Conservation (phyloP, 2,888 invertebrate species). For the Eustalomyia histrio region DNA sequence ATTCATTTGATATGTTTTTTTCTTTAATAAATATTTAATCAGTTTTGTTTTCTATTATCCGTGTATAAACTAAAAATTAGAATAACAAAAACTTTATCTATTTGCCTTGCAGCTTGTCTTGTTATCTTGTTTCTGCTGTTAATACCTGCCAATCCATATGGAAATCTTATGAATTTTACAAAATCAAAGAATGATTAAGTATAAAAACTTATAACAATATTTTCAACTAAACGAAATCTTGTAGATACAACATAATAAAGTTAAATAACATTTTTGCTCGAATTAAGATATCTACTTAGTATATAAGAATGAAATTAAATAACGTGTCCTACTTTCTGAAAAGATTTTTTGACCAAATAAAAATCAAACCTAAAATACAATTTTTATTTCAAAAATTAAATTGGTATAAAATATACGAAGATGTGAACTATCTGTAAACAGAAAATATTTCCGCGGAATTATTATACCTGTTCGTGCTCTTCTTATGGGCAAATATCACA, state of each 20-base stretch:
- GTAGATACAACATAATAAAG: constrained; percentile 9
- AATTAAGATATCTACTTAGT: background rate
- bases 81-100: background rate
- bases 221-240: constrained; percentile 33
- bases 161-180: constrained; percentile 62
- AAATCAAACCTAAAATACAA: too few species aligned
- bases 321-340: too few species aligned
- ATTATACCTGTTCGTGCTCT: too few species aligned
- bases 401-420: too few species aligned
- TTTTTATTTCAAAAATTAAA: too few species aligned
- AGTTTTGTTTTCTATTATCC: constrained; percentile 15
- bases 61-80: constrained; percentile 5
- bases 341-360: too few species aligned
- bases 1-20: constrained; percentile 42
- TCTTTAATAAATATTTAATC: constrained; percentile 48
- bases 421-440: too few species aligned
- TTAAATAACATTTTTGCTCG: constrained; percentile 37
- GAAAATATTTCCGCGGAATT: too few species aligned
- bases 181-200: constrained; percentile 58
- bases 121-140: constrained; percentile 50
- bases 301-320: too few species aligned
- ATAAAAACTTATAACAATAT: constrained; percentile 27
- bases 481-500: too few species aligned
- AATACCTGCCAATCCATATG: constrained; percentile 65
- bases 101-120: constrained; percentile 8